Percentiles rank a stretch among this genome's conserved stretches.
These are phyloP conservation scores for Branchinecta sandiegonensis DNA, from an alignment of 2,888 invertebrate genomes.

Conservation along the genomic window DNA sequence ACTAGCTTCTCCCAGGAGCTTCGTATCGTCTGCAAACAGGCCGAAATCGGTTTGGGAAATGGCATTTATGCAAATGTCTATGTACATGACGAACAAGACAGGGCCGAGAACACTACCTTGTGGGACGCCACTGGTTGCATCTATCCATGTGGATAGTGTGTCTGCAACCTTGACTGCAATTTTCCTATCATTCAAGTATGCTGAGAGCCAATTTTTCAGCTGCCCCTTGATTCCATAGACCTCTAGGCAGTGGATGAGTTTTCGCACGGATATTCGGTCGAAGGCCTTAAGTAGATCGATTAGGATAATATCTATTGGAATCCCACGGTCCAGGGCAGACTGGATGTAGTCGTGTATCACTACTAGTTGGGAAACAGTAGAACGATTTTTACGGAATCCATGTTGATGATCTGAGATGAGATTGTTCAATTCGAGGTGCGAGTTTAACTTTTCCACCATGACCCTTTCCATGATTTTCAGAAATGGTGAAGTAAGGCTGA, in stretches of 20 bases:
- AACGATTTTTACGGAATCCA: no score
- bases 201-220: no score
- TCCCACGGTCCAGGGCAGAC: no score
- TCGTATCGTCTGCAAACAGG: constrained; percentile 9
- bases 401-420: background rate
- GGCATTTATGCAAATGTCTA: constrained; percentile 8
- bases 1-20: constrained; percentile 2
- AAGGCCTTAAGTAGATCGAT: no score
- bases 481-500: constrained; percentile 14
- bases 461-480: constrained; percentile 14
- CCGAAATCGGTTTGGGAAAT: constrained; percentile 11
- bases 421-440: constrained; percentile 11
- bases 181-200: background rate
- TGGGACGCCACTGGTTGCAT: constrained; percentile 14
- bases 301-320: no score
- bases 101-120: constrained; percentile 8
- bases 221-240: no score
- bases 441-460: constrained; percentile 8
- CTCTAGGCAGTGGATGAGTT: no score
- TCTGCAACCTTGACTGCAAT: constrained; percentile 11
- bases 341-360: no score
- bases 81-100: constrained; percentile 11
- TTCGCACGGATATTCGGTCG: no score
- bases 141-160: constrained; percentile 11
- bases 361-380: no score